phyloP scores from a whole-genome alignment of 2,888 invertebrate species.

The Drosophila kanekoi region DNA sequence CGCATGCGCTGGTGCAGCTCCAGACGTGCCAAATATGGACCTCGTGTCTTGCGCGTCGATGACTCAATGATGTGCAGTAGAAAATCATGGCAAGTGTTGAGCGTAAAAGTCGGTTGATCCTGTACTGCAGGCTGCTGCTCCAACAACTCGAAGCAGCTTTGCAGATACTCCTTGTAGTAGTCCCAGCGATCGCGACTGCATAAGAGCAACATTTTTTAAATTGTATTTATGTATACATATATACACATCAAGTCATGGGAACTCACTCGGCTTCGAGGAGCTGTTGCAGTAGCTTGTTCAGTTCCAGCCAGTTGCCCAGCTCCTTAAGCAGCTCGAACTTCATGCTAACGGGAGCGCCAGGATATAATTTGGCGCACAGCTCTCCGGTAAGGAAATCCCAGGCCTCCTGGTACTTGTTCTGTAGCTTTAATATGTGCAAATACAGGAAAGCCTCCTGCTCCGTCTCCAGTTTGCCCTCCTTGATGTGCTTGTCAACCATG shows the following conservation, averaged over 20 bases:
- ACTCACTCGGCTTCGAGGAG: constrained; percentile 90
- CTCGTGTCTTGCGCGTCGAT: constrained; percentile 87
- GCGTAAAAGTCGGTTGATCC: constrained; percentile 31
- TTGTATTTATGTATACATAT: neutral
- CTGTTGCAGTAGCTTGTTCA: constrained; percentile 90
- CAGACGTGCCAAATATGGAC: constrained; percentile 93
- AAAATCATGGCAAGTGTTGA: constrained; percentile 83
- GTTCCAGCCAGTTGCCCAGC: constrained; percentile 90
- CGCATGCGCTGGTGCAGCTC: constrained; percentile 89
- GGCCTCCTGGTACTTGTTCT: constrained; percentile 93
- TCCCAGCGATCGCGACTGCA: constrained; percentile 90
- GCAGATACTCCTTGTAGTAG: constrained; percentile 90
- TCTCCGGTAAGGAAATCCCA: constrained; percentile 92
- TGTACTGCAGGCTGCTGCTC: constrained; percentile 57
- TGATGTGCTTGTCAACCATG: constrained; percentile 96
- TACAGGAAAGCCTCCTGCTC: constrained; percentile 97
- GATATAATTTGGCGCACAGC: constrained; percentile 89
- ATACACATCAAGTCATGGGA: neutral
- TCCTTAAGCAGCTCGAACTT: constrained; percentile 91
- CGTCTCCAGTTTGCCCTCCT: constrained; percentile 94
- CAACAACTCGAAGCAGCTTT: constrained; percentile 89
- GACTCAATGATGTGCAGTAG: constrained; percentile 86
- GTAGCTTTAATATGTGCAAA: constrained; percentile 93
- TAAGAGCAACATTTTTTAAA: constrained; percentile 41
- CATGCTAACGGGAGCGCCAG: constrained; percentile 89